A percentile compares a stretch with the other conserved stretches of the same genome.
Evolutionary conservation across 1,140 invertebrate species (phyloP).

Genomic region (Riptortus pedestris): DNA sequence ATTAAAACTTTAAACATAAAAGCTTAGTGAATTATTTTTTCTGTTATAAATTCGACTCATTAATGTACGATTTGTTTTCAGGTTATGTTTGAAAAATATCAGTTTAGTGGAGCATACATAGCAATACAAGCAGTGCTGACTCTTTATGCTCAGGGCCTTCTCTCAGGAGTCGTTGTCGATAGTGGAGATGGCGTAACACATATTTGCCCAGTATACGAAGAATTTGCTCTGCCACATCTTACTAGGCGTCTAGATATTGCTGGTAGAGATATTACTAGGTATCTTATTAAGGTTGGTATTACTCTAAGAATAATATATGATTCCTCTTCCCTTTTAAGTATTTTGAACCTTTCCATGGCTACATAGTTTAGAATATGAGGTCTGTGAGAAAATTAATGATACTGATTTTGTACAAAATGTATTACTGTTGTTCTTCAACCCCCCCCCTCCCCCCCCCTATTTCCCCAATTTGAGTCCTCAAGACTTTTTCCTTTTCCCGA

Average conservation of each 20-base stretch:
- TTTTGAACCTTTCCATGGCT: too few relatives aligned
- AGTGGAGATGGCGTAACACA: conserved; percentile 98
- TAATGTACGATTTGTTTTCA: conserved; percentile 41
- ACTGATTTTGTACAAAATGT: too few relatives aligned
- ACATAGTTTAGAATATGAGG: too few relatives aligned
- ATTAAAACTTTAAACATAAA: too few relatives aligned
- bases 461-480: too few relatives aligned
- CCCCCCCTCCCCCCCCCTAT: too few relatives aligned
- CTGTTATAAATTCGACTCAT: too few relatives aligned
- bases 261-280: conserved; percentile 93
- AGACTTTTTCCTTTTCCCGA: too few relatives aligned
- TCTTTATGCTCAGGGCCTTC: conserved; percentile 92
- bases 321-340: background rate
- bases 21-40: too few relatives aligned
- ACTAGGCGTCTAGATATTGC: conserved; percentile 93
- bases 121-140: conserved; percentile 97
- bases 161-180: conserved; percentile 97
- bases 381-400: too few relatives aligned
- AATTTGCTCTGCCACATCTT: conserved; percentile 89
- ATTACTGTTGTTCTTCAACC: too few relatives aligned
- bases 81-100: conserved; percentile 99
- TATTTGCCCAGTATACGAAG: conserved; percentile 98
- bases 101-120: conserved; percentile 90
- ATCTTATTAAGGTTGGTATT: conserved; percentile 82
- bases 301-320: too few relatives aligned